Percentiles rank a stretch among this genome's conserved stretches.
Evolutionary conservation across 2,888 invertebrate species (phyloP).

Genomic region (Aporophyla nigra): DNA sequence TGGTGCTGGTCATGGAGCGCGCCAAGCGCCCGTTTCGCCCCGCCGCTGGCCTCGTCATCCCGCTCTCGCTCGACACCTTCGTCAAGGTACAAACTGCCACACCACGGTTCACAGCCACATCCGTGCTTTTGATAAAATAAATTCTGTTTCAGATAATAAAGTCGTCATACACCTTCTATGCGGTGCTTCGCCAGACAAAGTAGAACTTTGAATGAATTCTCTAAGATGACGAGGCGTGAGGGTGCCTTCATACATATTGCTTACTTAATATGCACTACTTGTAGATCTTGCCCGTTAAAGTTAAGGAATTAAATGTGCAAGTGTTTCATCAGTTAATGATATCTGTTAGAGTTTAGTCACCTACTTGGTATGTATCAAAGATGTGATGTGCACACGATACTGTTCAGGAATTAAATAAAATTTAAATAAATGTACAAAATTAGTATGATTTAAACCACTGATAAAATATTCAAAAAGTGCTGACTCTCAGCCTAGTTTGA

Average conservation of each 20-base stretch:
- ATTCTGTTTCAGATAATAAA: constrained; percentile 82
- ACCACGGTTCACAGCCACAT: neutral
- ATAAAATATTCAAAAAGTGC: too few relatives aligned
- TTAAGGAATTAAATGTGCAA: neutral
- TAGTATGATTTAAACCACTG: too few relatives aligned
- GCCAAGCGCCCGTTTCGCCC: constrained; percentile 86
- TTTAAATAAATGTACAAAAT: neutral
- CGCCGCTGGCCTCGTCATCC: constrained; percentile 86
- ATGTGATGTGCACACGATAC: neutral
- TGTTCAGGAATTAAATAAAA: neutral
- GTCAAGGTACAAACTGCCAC: constrained; percentile 77
- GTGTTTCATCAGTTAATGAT: neutral
- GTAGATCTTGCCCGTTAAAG: neutral
- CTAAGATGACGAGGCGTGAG: neutral
- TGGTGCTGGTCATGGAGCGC: constrained; percentile 86
- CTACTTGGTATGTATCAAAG: neutral
- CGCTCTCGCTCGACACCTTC: constrained; percentile 89
- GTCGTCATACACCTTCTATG: constrained; percentile 87
- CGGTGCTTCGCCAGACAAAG: constrained; percentile 85
- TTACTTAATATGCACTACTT: neutral
- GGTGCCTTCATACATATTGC: neutral
- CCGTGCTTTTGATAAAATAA: neutral
- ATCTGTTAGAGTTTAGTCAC: neutral
- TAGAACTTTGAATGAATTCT: constrained; percentile 37
- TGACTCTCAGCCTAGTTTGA: too few relatives aligned